These are phyloP conservation scores for Harpalus rufipes DNA, from an alignment of 2,888 invertebrate genomes.

Conservation along the genomic window DNA sequence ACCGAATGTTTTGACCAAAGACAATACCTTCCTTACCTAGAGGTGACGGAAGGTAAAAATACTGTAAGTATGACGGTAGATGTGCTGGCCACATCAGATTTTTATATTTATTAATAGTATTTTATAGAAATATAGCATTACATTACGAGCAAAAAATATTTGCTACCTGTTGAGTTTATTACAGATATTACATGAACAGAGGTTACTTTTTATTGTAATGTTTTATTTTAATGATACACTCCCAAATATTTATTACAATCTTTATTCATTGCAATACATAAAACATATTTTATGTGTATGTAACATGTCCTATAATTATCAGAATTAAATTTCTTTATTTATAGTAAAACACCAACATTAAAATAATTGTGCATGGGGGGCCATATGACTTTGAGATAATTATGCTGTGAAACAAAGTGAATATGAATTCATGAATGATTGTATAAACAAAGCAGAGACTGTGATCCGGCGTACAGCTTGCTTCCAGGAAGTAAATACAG, in stretches of 20 bases:
- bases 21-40: no score
- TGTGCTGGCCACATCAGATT: no score
- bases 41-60: no score
- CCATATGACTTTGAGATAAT: constrained; percentile 16
- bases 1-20: no score
- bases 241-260: constrained; percentile 3
- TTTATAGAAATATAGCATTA: background rate
- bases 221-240: constrained; percentile 5
- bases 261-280: background rate
- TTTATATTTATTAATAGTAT: constrained; percentile 4
- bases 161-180: constrained; percentile 5
- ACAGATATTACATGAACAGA: constrained; percentile 3
- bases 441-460: background rate
- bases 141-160: constrained; percentile 6
- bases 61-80: no score
- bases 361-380: constrained; percentile 15
- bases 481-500: constrained; percentile 48
- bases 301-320: background rate
- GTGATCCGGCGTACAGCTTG: constrained; percentile 14
- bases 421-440: constrained; percentile 22
- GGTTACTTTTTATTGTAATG: constrained; percentile 6
- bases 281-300: constrained; percentile 5
- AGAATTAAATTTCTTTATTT: constrained; percentile 7
- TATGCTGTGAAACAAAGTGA: constrained; percentile 12
- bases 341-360: constrained; percentile 31